Percentiles rank a stretch among this genome's conserved stretches.
phyloP scores from a whole-genome alignment of 53 echinoderm and acorn worm species.

The Arbacia lixula region DNA sequence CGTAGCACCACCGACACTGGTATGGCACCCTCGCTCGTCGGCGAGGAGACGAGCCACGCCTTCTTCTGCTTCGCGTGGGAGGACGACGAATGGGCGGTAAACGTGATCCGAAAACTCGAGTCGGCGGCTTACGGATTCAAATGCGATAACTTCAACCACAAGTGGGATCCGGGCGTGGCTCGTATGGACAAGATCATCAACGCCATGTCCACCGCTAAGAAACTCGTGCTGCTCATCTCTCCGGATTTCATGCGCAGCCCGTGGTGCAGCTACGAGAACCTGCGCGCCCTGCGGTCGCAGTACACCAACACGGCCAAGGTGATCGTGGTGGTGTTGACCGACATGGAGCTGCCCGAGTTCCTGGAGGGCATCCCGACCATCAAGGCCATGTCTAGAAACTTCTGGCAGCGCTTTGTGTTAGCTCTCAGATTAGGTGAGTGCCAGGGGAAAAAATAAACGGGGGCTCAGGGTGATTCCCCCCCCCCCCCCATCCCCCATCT shows the following conservation, averaged over 20 bases:
- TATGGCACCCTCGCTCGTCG: constrained; percentile 84
- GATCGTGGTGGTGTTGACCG: constrained; percentile 74
- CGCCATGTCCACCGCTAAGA: constrained; percentile 79
- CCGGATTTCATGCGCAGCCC: constrained; percentile 86
- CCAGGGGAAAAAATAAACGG: background rate
- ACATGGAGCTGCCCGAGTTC: constrained; percentile 87
- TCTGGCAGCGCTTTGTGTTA: constrained; percentile 95
- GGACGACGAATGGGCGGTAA: constrained; percentile 88
- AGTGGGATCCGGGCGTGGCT: constrained; percentile 78
- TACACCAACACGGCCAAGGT: constrained; percentile 85
- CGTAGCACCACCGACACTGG: constrained; percentile 30
- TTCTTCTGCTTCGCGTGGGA: constrained; percentile 92
- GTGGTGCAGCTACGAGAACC: constrained; percentile 93
- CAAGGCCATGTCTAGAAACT: constrained; percentile 83
- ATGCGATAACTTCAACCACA: constrained; percentile 77
- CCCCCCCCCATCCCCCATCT: no score
- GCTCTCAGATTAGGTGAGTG: constrained; percentile 87
- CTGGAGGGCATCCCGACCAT: constrained; percentile 81
- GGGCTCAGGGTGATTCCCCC: no score
- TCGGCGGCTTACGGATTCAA: constrained; percentile 87
- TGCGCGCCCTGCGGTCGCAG: constrained; percentile 73
- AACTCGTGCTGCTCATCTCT: constrained; percentile 86
- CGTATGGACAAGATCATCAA: constrained; percentile 92
- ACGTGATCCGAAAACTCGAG: constrained; percentile 83
- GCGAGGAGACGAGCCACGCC: constrained; percentile 94